phyloP scores from a whole-genome alignment of 1,140 invertebrate genomes.

The Trialeurodes vaporariorum region DNA sequence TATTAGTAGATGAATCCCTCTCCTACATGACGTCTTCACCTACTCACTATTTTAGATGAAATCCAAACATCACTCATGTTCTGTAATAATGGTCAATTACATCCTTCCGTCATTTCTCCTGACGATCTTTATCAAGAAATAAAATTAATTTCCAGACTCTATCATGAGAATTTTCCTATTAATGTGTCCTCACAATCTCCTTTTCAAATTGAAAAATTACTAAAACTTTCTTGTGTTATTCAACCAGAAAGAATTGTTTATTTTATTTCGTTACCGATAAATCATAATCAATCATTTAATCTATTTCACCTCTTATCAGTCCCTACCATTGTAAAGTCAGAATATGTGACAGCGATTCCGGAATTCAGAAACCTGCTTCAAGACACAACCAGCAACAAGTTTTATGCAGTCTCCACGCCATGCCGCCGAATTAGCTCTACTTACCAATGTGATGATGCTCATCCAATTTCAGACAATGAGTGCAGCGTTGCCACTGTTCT shows the following conservation, averaged over 20 bases:
- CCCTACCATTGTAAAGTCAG: not conserved
- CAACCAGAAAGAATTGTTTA: not conserved
- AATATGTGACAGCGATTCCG: conserved; percentile 2
- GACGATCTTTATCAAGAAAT: not conserved
- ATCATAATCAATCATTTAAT: not conserved
- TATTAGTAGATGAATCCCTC: not conserved
- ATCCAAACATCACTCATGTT: conserved; percentile 4
- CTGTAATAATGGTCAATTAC: not conserved
- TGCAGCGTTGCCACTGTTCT: not conserved
- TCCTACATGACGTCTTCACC: not conserved
- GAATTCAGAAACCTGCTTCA: not conserved
- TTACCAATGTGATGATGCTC: not conserved
- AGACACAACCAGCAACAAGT: not conserved
- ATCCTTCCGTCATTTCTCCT: conserved; percentile 2
- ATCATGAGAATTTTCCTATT: not conserved
- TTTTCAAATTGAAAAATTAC: not conserved
- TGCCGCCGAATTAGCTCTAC: not conserved
- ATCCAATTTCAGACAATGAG: not conserved
- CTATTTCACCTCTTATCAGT: conserved; percentile 1
- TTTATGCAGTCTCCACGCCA: not conserved
- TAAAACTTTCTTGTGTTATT: not conserved
- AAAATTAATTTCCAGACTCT: conserved; percentile 1
- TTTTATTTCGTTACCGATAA: conserved; percentile 7
- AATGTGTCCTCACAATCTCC: not conserved
- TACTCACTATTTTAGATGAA: conserved; percentile 4